Conservation (phyloP, 2,113 vertebrate species). For the Indicator indicator region DNA sequence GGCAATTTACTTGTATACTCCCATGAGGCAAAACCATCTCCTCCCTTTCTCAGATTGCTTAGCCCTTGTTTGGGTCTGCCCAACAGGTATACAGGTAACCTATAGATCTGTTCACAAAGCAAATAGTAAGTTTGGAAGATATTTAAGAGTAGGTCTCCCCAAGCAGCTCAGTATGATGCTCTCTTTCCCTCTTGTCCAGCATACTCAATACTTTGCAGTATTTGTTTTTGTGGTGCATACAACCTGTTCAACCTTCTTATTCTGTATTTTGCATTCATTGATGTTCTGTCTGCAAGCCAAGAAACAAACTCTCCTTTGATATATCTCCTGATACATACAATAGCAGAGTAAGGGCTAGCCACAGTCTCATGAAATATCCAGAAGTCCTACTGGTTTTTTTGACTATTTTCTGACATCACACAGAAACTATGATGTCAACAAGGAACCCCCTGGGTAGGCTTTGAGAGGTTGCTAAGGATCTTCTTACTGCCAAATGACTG, state of each 20-base stretch:
- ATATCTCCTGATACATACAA: neutral
- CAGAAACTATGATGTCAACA: conserved; percentile 35
- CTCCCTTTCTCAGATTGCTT: neutral
- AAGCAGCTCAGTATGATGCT: neutral
- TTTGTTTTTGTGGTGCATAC: neutral
- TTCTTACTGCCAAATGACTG: conserved; percentile 49
- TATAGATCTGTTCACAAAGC: neutral
- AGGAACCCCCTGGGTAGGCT: conserved; percentile 41
- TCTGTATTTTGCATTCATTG: neutral
- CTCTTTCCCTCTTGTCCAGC: neutral
- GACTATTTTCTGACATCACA: conserved; percentile 30
- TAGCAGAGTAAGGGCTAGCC: neutral
- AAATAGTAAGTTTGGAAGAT: neutral
- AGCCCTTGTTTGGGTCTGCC: neutral
- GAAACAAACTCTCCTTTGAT: neutral
- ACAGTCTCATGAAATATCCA: neutral
- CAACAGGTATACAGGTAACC: neutral
- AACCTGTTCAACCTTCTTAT: neutral
- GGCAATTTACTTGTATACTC: neutral
- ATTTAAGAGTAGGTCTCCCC: neutral
- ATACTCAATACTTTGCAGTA: neutral
- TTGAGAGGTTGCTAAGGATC: conserved; percentile 31
- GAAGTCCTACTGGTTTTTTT: neutral
- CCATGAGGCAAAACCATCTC: neutral
- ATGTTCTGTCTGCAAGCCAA: neutral